phyloP scores from a whole-genome alignment of 2,888 invertebrate species.

The Lasioglossum villosulum region DNA sequence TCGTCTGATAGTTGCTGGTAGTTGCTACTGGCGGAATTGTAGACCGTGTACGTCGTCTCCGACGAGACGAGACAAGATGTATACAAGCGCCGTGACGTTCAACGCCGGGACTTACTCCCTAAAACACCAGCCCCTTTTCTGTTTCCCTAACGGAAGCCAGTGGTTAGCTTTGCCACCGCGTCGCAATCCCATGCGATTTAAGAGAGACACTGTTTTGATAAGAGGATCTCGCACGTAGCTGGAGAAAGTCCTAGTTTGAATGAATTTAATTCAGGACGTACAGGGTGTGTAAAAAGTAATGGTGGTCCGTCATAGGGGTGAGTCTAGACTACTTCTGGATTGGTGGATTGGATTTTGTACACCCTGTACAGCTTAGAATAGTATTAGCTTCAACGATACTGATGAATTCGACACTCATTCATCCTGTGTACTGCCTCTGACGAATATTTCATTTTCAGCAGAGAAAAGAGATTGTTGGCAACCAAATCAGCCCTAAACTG shows the following conservation, averaged over 20 bases:
- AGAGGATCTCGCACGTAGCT: not conserved
- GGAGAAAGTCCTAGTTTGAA: not conserved
- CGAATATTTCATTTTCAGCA: no score
- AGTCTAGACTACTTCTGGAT: no score
- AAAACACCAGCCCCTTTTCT: constrained; percentile 7
- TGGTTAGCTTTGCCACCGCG: not conserved
- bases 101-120: not conserved
- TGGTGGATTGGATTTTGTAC: no score
- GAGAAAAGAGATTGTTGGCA: not conserved
- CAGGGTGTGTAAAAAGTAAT: no score
- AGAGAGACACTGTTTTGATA: not conserved
- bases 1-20: constrained; percentile 56
- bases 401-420: no score
- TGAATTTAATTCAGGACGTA: not conserved
- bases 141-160: constrained; percentile 14
- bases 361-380: no score
- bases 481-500: not conserved
- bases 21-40: constrained; percentile 46
- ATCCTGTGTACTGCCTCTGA: no score
- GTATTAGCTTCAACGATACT: no score
- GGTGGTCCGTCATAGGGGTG: no score
- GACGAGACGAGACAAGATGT: constrained; percentile 24
- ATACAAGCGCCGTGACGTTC: not conserved
- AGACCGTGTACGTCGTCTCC: constrained; percentile 32
- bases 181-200: not conserved